phyloP scores from a whole-genome alignment of 1,140 invertebrate genomes.

The Bombus haemorrhoidalis region DNA sequence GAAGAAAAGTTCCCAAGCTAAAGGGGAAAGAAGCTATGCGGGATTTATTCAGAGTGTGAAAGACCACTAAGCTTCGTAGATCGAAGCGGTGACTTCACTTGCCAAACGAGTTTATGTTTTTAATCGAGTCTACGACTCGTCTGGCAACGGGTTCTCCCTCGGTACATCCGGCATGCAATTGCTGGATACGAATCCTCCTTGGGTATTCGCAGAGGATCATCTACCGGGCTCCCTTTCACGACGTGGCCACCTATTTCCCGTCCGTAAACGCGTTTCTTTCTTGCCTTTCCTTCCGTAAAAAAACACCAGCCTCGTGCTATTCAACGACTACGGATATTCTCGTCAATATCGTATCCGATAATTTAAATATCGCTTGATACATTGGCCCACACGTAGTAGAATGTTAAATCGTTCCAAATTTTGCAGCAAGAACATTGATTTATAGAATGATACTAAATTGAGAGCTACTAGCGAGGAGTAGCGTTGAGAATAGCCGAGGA shows the following conservation, averaged over 20 bases:
- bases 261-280: conserved; percentile 12
- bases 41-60: background rate
- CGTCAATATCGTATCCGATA: background rate
- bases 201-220: conserved; percentile 49
- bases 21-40: background rate
- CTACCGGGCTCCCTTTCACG: conserved; percentile 36
- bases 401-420: no score
- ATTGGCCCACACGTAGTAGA: background rate
- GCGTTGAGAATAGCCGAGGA: no score
- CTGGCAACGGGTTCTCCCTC: conserved; percentile 62
- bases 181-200: conserved; percentile 54
- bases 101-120: conserved; percentile 69
- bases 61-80: conserved; percentile 12
- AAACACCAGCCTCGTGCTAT: background rate
- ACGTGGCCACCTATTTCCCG: conserved; percentile 50
- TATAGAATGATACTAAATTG: background rate
- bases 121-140: conserved; percentile 64
- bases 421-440: background rate
- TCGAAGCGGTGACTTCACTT: conserved; percentile 32
- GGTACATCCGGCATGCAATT: conserved; percentile 58
- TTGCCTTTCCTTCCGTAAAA: conserved; percentile 25
- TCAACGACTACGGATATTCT: no score
- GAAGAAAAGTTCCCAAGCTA: background rate
- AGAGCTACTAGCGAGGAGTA: no score
- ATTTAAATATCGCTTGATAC: background rate